phyloP scores from a whole-genome alignment of 2,113 vertebrate species.

The Laterallus jamaicensis region DNA sequence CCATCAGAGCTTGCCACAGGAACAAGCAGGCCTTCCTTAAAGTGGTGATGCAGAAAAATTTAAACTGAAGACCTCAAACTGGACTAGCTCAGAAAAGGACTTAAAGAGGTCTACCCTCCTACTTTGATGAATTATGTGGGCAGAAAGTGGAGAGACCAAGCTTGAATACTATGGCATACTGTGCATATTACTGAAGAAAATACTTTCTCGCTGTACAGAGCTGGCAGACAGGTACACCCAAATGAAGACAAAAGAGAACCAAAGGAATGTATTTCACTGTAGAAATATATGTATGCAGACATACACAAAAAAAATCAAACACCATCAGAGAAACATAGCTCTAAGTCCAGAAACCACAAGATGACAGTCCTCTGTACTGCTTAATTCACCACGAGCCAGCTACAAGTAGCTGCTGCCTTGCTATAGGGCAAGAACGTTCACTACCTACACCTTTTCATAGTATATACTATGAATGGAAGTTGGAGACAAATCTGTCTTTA shows the following conservation, averaged over 20 bases:
- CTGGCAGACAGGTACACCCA: neutral
- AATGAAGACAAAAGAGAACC: neutral
- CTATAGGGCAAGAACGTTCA: neutral
- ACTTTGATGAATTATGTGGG: neutral
- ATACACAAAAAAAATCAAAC: neutral
- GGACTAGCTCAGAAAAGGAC: neutral
- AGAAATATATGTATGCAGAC: neutral
- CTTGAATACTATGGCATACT: neutral
- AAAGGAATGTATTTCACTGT: neutral
- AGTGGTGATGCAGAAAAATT: neutral
- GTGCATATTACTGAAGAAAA: neutral
- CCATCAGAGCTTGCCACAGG: neutral
- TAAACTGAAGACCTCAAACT: neutral
- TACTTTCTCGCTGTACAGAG: neutral
- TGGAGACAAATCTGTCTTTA: neutral
- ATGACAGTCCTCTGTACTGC: neutral
- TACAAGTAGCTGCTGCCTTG: neutral
- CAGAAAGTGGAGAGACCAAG: neutral
- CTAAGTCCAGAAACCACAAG: neutral
- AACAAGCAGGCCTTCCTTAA: neutral
- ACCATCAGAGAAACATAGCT: neutral
- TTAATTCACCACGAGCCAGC: neutral
- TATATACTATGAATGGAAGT: neutral
- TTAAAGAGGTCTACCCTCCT: neutral
- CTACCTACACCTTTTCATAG: neutral